Percentiles rank a stretch among this genome's conserved stretches.
These are phyloP conservation scores for Sparidentex hasta DNA, from an alignment of 2,797 vertebrate genomes.

Conservation along the genomic window DNA sequence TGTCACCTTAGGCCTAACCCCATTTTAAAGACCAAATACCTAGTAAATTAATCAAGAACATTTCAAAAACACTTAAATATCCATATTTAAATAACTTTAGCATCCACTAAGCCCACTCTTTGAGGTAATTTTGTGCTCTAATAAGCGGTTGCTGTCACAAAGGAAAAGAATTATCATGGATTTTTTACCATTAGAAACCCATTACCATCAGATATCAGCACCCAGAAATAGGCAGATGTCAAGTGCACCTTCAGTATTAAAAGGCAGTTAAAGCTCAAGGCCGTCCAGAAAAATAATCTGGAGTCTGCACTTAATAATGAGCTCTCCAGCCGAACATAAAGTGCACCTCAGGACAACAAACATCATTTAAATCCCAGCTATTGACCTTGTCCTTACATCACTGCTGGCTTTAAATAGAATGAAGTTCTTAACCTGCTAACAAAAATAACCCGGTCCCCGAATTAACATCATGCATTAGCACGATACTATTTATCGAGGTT, in stretches of 20 bases:
- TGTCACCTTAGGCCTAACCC: too few relatives aligned
- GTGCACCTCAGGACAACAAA: conserved; percentile 1
- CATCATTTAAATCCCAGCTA: conserved; percentile 18
- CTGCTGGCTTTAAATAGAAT: conserved; percentile 46
- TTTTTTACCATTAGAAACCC: background rate
- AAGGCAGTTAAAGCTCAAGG: background rate
- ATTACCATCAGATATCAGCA: background rate
- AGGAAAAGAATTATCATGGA: background rate
- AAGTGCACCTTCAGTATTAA: background rate
- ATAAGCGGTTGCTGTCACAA: background rate
- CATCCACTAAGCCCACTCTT: background rate
- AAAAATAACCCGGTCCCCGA: conserved; percentile 29
- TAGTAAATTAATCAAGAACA: too few relatives aligned
- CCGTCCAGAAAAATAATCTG: background rate
- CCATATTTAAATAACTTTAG: background rate
- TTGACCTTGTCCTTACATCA: conserved; percentile 37
- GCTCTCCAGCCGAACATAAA: background rate
- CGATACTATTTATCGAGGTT: background rate
- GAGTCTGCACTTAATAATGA: conserved; percentile 3
- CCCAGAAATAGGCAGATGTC: background rate
- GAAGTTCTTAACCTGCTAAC: conserved; percentile 21
- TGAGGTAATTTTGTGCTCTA: too few relatives aligned
- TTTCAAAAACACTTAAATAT: too few relatives aligned
- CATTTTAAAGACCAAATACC: too few relatives aligned
- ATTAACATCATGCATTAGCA: background rate